Evolutionary conservation across 1,140 invertebrate species (phyloP), one percentile per base, ranked within the genome.

Genomic region (Meteorus sp.): DNA sequence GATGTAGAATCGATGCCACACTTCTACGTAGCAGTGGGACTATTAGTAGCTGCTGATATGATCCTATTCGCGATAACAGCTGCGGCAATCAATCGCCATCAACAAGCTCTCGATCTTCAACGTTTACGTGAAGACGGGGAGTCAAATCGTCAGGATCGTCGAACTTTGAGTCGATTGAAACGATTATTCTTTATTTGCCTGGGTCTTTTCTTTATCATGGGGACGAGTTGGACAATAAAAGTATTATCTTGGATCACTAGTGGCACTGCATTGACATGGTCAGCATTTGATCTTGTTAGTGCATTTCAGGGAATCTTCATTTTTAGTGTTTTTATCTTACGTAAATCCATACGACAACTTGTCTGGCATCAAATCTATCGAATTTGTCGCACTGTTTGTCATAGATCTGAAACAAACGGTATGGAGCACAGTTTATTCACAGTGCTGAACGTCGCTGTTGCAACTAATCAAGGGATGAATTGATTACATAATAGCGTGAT

Each of bases 1-100:
- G 80, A 85, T 51, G 67, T 78, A 56, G 78, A 82, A 29, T 81
- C 85, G 2, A 72, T 86, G 62, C 83, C 83, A 2, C 86, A 85
- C 63, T 87, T 87, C 63, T 87, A 86, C 67, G 80, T 83, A 1
- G 85, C 85, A 0, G 77, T 86, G 3, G 84, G 84, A 0, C 56
- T 85, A 5, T 80, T 88, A 4, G 71, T 85, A 0, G 37, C 81
- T 2, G 72, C 63, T 11, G 86, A 88, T 56, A 73, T 82, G 59
- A 53, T 82, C 0, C 73, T 87, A 31, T 86, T 85, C 64, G 33
- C 79, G 1, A 63, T 85, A 59, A 86, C 83, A 0, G 79, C 73
- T n/a, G 17, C 72, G 2, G 70, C 67, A 0, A 70, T 80, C 33
- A 67, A 65, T 0, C 65, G 62, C 1, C 76, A 76, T 23, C 78